Base-by-base conservation (phyloP, 2,113 vertebrate genomes). In the Rutilus rutilus region DNA sequence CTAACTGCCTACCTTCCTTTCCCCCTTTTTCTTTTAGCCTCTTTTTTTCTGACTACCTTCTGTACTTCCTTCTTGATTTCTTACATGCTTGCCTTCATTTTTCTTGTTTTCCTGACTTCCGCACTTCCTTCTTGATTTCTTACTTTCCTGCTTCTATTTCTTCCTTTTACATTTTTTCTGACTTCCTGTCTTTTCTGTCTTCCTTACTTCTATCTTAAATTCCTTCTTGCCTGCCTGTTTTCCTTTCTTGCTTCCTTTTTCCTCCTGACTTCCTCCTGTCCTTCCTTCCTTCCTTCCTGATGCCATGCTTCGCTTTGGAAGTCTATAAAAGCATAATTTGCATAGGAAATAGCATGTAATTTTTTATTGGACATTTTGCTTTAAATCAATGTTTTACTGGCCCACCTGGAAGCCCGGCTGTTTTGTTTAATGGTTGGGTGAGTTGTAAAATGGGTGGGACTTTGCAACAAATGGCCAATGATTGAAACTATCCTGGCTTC, bases 391-490 rank as follows among this genome's bases (percentile, higher is more conserved):
- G 23, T 79, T 36, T 79, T 60, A 33, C n/a, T 42, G 54, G 14
- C 33, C 77, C 57, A 39, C 23, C 54, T 42, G 12, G 30, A 79
- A 60, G 33, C 52, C 54, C 12, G 23, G 33, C 10, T 25, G 33
- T 5, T 60, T 39, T 62, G 39, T 42, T 42, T 59, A 60, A 39
- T 60, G 54, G 15, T 79, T 42, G 54, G 77, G 30, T 8, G 23
- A 60, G 54, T 59, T 79, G 54, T 42, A 8, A 79, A 60, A 79
- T 79, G 77, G 33, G 21, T 6, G 57, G 33, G 11, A 23, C 21
- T 79, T 79, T 62, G 77, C 57, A 42, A 60, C 52, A 78, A 78
- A 78, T 57, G 8, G 33, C 19, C 30, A n/a, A 5, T 79, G 42
- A 42, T 39, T 62, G 2, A 78, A 78, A 59, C 76, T 36, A 42